Percentiles rank a stretch among this genome's conserved stretches.
phyloP scores from a whole-genome alignment of 2,113 vertebrate genomes.

The rat (Rattus norvegicus) region DNA sequence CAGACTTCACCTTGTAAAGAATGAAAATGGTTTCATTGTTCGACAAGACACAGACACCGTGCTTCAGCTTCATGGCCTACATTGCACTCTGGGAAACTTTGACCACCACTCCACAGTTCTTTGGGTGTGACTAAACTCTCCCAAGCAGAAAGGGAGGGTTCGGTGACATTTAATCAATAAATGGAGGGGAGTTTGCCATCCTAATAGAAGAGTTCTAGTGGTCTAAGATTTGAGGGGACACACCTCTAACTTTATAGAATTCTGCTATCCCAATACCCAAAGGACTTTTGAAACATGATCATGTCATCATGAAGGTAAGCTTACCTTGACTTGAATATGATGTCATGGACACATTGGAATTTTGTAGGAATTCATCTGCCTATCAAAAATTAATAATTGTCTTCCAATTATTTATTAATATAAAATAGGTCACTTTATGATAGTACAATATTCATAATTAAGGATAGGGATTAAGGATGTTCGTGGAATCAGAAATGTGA shows the following conservation, averaged over 20 bases:
- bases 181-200: not conserved
- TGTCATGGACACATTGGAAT: not conserved
- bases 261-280: not conserved
- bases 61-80: not conserved
- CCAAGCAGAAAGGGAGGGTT: not conserved
- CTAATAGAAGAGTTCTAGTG: not conserved
- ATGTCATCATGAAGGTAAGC: not conserved
- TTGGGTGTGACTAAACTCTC: not conserved
- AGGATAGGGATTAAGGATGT: not conserved
- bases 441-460: not conserved
- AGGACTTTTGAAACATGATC: not conserved
- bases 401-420: constrained; percentile 18
- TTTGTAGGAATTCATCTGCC: constrained; percentile 7
- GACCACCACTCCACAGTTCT: not conserved
- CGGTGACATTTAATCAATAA: not conserved
- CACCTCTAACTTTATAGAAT: not conserved
- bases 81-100: not conserved
- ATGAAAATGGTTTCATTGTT: not conserved
- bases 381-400: not conserved
- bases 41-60: not conserved
- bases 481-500: not conserved
- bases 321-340: not conserved
- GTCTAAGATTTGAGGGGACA: not conserved
- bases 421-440: not conserved
- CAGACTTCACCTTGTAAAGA: constrained; percentile 23